Conservation (phyloP, 2,113 vertebrate species). For the Miniopterus natalensis region DNA sequence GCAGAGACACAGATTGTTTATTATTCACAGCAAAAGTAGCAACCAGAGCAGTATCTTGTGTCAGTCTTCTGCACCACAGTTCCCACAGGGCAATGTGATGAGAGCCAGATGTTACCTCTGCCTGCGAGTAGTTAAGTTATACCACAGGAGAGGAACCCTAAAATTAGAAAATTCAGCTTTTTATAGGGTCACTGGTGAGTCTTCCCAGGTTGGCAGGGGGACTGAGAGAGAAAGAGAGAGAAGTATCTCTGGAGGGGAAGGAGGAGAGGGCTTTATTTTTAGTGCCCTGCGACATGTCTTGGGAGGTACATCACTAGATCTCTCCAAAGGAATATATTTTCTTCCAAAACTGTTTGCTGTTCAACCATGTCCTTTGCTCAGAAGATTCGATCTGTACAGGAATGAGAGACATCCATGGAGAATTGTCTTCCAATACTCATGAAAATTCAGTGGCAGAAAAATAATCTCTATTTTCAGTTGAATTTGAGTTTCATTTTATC, state of each 20-base stretch:
- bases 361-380: background rate
- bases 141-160: background rate
- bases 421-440: background rate
- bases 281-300: background rate
- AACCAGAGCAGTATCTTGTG: background rate
- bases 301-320: background rate
- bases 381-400: background rate
- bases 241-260: background rate
- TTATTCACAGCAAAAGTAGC: conserved; percentile 3
- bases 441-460: conserved; percentile 28
- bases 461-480: conserved; percentile 10
- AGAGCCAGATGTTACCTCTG: background rate
- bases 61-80: background rate
- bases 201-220: background rate
- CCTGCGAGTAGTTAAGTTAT: background rate
- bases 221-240: background rate
- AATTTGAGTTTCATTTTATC: background rate
- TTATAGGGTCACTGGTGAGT: background rate
- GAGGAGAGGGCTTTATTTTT: background rate
- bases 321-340: background rate
- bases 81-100: background rate
- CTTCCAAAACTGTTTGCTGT: conserved; percentile 1
- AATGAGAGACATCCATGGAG: background rate
- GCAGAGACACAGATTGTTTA: background rate
- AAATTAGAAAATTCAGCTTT: background rate